Evolutionary conservation across 2,797 vertebrate species (phyloP), one percentile per base, ranked within the genome.

Genomic region (Ctenopoma kingsleyae): DNA sequence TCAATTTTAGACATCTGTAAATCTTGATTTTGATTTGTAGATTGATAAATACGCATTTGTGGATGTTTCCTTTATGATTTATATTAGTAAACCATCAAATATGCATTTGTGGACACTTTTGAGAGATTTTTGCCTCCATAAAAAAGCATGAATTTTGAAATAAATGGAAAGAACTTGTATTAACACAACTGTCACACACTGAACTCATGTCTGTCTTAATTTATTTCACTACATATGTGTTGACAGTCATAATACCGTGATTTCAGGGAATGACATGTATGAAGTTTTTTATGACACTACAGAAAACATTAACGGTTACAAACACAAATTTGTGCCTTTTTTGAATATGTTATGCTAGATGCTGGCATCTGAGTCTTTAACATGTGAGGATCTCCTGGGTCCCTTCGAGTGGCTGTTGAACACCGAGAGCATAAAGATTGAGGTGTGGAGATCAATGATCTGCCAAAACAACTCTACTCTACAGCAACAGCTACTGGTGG

Each of bases 401-500:
- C 79, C 85, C 15, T 93, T 93, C 5, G 80, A 87, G 50, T 93
- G 92, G 90, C 79, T 94, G 44, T 71, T 93, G 13, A 51, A 77
- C 27, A 77, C 80, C 5, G 60, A 85, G 51, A 91, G 68, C 36
- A 6, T 92, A 25, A 67, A 77, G 16, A 20, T 56, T 0, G 70
- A 88, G 17, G 30, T 84, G 32, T 94, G 81, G 91, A 74, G 38
- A 27, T 57, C 82, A 20, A 1, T 87, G 4, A 59, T 94, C 50
- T 95, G 94, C 59, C 58, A 81, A 11, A 90, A 92, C 74, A 51
- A 5, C 17, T 71, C 83, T 1, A 1, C 13, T 25, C n/a, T 90
- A 0, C 30, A 78, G 19, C 3, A 91, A 8, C 46, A 27, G 1
- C 44, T 93, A 13, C 35, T 80, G 20, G 46, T 7, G 53, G 70